Conservation (phyloP, 2,797 vertebrate species). For the Poeciliopsis gracilis region DNA sequence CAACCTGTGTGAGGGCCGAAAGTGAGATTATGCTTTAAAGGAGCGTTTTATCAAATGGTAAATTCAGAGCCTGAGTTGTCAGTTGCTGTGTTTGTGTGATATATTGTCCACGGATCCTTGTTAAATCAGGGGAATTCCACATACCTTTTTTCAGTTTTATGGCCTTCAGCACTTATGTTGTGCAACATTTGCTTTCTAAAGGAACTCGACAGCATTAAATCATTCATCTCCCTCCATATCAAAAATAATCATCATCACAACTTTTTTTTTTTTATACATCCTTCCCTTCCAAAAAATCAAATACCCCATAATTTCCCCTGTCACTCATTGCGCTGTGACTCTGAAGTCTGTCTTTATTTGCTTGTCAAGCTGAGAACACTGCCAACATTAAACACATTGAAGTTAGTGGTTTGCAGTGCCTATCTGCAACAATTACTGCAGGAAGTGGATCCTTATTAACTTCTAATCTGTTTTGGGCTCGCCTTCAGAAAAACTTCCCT, state of each 20-base stretch:
- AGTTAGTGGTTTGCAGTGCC: neutral
- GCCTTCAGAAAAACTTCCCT: conserved; percentile 33
- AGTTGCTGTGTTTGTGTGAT: conserved; percentile 29
- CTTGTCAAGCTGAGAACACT: conserved; percentile 16
- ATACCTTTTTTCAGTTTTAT: conserved; percentile 50
- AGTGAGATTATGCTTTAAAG: neutral
- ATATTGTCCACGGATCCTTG: conserved; percentile 51
- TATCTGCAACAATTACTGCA: conserved; percentile 19
- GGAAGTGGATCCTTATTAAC: conserved; percentile 31
- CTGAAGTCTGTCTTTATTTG: conserved; percentile 21
- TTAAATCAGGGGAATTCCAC: conserved; percentile 66
- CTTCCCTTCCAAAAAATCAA: conserved; percentile 6
- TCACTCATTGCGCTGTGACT: conserved; percentile 42
- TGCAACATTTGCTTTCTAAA: conserved; percentile 32
- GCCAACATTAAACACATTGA: conserved; percentile 24
- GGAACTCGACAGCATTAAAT: conserved; percentile 17
- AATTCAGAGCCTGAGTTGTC: conserved; percentile 3
- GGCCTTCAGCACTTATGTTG: conserved; percentile 53
- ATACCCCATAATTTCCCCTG: conserved; percentile 31
- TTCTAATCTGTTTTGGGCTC: conserved; percentile 36
- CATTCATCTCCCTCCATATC: conserved; percentile 17
- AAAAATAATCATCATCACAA: conserved; percentile 14
- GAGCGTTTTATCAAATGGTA: neutral
- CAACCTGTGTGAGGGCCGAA: neutral
- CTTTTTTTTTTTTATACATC: neutral